phyloP scores from a whole-genome alignment of 35 echinoderm and acorn worm species.

The Stichopus chloronotus region DNA sequence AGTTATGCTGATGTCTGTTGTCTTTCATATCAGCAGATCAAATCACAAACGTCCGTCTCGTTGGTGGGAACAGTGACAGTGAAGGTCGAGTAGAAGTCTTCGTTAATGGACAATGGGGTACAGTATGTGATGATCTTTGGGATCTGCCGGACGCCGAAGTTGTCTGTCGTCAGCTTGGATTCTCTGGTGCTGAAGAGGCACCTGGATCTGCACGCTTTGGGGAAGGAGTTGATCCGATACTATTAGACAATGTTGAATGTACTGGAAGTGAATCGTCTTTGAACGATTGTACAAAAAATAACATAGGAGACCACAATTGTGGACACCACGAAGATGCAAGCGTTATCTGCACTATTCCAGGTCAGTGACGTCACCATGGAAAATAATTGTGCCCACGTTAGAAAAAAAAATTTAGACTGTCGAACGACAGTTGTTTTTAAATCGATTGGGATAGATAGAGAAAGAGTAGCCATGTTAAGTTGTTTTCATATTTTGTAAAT shows the following conservation, averaged over 20 bases:
- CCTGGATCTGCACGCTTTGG: neutral
- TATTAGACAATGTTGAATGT: conserved; percentile 4
- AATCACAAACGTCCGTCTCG: neutral
- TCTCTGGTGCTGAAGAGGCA: neutral
- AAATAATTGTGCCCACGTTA: no score
- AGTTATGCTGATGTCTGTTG: no score
- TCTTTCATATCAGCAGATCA: no score
- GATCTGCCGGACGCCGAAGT: neutral
- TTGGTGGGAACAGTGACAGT: neutral
- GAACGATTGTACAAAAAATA: neutral
- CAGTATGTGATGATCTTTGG: neutral
- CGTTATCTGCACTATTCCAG: no score
- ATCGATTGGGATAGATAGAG: neutral
- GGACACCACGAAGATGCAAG: neutral
- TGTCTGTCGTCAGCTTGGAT: conserved; percentile 12
- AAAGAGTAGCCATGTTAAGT: neutral
- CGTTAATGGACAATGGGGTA: neutral
- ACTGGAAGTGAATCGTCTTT: neutral
- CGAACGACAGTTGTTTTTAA: neutral
- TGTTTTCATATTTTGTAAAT: neutral
- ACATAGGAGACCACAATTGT: neutral
- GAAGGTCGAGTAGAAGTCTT: neutral
- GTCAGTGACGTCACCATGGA: no score
- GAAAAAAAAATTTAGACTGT: neutral
- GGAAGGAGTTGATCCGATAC: neutral